Evolutionary conservation across 2,113 vertebrate genomes (phyloP), one percentile per base, ranked within the genome.

Genomic region (Barnardius zonarius): DNA sequence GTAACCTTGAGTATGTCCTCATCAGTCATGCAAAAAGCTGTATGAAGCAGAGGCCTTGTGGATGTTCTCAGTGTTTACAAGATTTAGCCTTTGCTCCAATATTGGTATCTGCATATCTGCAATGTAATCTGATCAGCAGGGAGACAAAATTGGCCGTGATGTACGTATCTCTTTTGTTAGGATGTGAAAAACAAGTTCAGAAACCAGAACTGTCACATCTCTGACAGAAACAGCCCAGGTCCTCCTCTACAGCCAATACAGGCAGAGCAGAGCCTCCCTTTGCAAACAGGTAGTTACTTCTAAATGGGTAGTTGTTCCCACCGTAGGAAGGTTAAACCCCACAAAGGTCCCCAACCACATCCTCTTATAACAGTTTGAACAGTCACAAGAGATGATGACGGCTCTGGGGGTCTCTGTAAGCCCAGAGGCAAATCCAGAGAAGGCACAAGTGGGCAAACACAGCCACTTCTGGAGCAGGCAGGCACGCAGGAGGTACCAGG

Each of bases 1-100:
- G 76, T 95, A 41, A 94, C 93, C 95, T 96, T 95, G 92, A 91
- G 37, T 7, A 13, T 46, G 88, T 93, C 77, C 92, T 92, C 88
- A 88, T 75, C 92, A 54, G 79, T 7, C 76, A 75, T 88, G 86
- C 83, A 90, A 35, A 77, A 70, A 33, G 54, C 59, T 12, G 35
- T 20, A 17, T 9, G 66, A 52, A 35, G 80, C 54, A 28, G 62
- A 84, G 81, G n/a, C 80, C 80, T 86, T 10, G 55, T n/a, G 69
- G 74, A 17, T 17, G 1, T 33, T 64, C 52, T n/a, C 41, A 3
- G 25, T 86, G 76, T 84, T 95, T 62, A 19, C 73, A 35, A 46
- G 57, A 33, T 28, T 73, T 30, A 13, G 39, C n/a, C 66, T 78
- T 39, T 2, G 13, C 88, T 61, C 30, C 23, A 28, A 1, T 37